Evolutionary conservation across 92 coral and sea anemone species (phyloP), one percentile per base, ranked within the genome.

Genomic region (Paragorgia papillata): DNA sequence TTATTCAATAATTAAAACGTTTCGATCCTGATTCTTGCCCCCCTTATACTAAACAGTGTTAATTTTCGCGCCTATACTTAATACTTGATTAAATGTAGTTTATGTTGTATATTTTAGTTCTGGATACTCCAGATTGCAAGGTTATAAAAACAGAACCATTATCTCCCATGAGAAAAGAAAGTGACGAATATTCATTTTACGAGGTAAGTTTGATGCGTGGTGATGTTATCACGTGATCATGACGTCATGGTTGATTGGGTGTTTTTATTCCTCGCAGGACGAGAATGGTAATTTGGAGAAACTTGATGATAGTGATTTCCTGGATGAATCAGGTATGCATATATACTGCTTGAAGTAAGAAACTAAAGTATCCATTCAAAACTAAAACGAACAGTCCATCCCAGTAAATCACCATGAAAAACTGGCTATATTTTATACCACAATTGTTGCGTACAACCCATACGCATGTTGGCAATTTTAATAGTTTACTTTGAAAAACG

Each of bases 201-300:
- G 75, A 68, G 27, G 75, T 68, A 68, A 41, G 57, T 67, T 41
- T 64, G 50, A 26, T 35, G 18, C 69, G 8, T 44, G n/a, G n/a
- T 66, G n/a, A 14, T 21, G 64, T 58, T 22, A 58, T 58, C 32
- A 26, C 37, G 64, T 24, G 32, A 32, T 58, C 12, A 46, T 7
- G 53, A 15, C 53, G 53, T 46, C n/a, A 24, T 54, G 2, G 44
- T 20, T 37, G 31, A 62, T 19, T 8, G 17, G 26, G 6, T 8
- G 44, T 48, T 48, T 19, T 22, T 48, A 24, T 49, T 49, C 24
- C 12, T 68, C n/a, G 58, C 75, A 68, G 75, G 75, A 68, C 32
- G 37, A 30, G 22, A 21, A 9, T 44, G 24, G 50, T 6, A 57
- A 68, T 68, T 68, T 59, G 58, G 26, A 27, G 75, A 68, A 49